Evolutionary conservation across 2,888 invertebrate species (phyloP), one percentile per base, ranked within the genome.

Genomic region (Trachelus tabidus): DNA sequence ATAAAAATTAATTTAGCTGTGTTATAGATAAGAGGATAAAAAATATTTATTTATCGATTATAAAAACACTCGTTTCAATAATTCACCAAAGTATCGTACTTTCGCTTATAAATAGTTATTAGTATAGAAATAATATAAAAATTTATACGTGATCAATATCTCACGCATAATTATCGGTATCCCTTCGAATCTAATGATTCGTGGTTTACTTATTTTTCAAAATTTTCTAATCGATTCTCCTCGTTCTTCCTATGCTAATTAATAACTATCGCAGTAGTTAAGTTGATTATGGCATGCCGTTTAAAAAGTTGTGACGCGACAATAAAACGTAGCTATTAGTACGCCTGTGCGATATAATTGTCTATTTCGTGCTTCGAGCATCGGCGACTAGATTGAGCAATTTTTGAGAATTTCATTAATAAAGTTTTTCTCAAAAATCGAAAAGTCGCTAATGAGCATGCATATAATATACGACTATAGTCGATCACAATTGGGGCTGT

Each of bases 301-400:
- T 83, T 81, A 84, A 84, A 85, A 89, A 85, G 91, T 91, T 91
- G 91, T 91, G 91, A 90, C 86, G 87, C 88, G 91, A 91, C 91
- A 91, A 91, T 91, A 90, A 90, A 86, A 89, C 79, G 87, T 90
- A 90, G 90, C 84, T 85, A 82, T 77, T 89, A 89, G 88, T 81
- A 86, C 80, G 85, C 86, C 85, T 77, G 79, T 83, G 81, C 81
- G 83, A 85, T 84, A 83, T 83, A 85, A 79, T 82, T 81, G 40
- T 76, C 69, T 69, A 69, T 33, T 69, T 30, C 71, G 30, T 81
- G 81, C 78, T 81, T 79, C 76, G 79, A 76, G 69, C 75, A 79
- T 81, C 76, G 75, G 79, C 68, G 73, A 80, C 73, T 40, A 34
- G 69, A 40, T 11, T 30, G 23, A 11, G 23, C 3, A n/a, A 23